Base-by-base conservation (phyloP, 2,113 vertebrate genomes). In the Nothobranchius kuhntae region DNA sequence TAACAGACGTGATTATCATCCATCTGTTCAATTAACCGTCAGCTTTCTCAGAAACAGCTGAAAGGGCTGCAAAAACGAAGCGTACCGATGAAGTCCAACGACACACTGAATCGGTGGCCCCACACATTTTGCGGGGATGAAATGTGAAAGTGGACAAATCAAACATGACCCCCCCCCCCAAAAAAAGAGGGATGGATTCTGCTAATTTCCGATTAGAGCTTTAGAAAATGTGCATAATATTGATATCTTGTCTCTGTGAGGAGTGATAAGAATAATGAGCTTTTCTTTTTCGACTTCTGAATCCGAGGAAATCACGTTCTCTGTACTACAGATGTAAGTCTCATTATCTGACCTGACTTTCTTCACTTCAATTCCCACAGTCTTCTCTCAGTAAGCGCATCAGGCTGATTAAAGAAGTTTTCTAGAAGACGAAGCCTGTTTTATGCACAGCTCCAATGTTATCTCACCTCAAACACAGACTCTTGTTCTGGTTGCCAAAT, bases 331-430 rank as follows among this genome's bases (percentile, higher is more conserved):
- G 84, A 88, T 89, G 84, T 87, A 88, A 87, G 88, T 87, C 86
- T 83, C 85, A 87, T 90, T 91, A 91, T 90, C 88, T 91, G 85
- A 89, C 87, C 86, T 80, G 81, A 77, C 75, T 85, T 89, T 87
- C 79, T 80, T 82, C 81, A 82, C 81, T 90, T 88, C 85, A 78
- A 13, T 87, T 88, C 87, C 82, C 85, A 71, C 81, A 86, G 87
- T 91, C 86, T 88, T 87, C 89, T 86, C 89, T 83, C 79, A 54
- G 80, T 80, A 81, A 89, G 87, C 75, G 68, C 77, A 83, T 87
- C 86, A 78, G 61, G 78, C 84, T 89, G 89, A 91, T 91, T 90
- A 90, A 66, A 90, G 78, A 84, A 81, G 65, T 81, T 87, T 86
- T 89, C 71, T 60, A 24, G 70, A 80, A 78, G 86, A 62, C 86